Conservation (phyloP, 2,888 invertebrate genomes). For the Adelognathus sp. region DNA sequence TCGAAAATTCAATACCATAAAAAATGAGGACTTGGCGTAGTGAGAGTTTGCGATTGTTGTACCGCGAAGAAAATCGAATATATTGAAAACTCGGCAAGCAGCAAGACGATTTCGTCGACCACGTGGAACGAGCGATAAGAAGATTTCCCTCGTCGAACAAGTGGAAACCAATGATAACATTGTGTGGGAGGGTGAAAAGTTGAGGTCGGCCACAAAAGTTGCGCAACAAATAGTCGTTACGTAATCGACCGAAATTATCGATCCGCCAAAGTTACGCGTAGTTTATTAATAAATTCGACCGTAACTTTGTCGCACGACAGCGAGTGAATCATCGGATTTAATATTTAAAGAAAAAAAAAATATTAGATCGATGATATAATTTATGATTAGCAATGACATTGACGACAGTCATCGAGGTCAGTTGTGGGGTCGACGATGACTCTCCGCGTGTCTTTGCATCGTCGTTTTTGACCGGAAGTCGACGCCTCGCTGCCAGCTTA, state of each 20-base stretch:
- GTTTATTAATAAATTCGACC: not conserved
- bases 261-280: slow-evolving; percentile 29
- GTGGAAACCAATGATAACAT: slow-evolving; percentile 19
- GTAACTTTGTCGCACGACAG: not conserved
- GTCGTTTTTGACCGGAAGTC: slow-evolving; percentile 22
- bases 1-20: too few species aligned
- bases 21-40: too few species aligned
- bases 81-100: not conserved
- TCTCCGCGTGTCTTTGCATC: not conserved
- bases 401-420: slow-evolving; percentile 17
- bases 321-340: not conserved
- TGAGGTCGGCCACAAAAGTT: slow-evolving; percentile 32
- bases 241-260: slow-evolving; percentile 63
- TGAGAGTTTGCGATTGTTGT: too few species aligned
- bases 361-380: not conserved
- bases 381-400: not conserved
- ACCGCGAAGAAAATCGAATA: too few species aligned
- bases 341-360: not conserved
- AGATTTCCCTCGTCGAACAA: slow-evolving; percentile 44
- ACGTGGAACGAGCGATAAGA: slow-evolving; percentile 29
- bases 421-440: not conserved
- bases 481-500: slow-evolving; percentile 9
- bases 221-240: slow-evolving; percentile 55
- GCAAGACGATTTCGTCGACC: not conserved
- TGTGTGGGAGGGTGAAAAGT: slow-evolving; percentile 10